A percentile compares a stretch with the other conserved stretches of the same genome.
Conservation (phyloP, 1,140 invertebrate genomes). For the Leguminivora glycinivorella region DNA sequence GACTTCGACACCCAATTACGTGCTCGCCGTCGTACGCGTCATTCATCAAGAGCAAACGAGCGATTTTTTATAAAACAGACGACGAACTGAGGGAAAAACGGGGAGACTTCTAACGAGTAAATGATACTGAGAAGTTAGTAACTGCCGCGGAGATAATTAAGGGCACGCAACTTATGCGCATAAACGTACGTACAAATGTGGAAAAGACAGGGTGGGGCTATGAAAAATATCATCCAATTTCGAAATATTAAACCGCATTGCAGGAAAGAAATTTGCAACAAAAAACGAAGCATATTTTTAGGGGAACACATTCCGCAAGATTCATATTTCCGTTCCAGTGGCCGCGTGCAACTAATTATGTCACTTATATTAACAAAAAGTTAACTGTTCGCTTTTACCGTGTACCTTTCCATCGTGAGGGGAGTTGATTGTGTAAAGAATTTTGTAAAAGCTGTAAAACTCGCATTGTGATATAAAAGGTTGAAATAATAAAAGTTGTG, state of each 20-base stretch:
- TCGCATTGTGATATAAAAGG: constrained; percentile 69
- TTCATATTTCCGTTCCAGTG: constrained; percentile 46
- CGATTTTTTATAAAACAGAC: constrained; percentile 57
- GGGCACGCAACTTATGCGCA: constrained; percentile 41
- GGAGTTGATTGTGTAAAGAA: constrained; percentile 70
- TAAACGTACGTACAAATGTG: neutral
- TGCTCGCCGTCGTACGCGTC: constrained; percentile 50
- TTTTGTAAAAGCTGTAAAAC: constrained; percentile 70
- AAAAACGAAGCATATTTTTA: constrained; percentile 32
- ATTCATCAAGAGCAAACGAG: constrained; percentile 70
- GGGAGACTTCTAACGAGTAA: constrained; percentile 38
- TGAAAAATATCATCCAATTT: neutral
- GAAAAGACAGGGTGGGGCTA: neutral
- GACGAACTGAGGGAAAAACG: constrained; percentile 43
- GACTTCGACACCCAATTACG: constrained; percentile 75
- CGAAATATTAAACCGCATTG: neutral
- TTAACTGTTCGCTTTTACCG: constrained; percentile 51
- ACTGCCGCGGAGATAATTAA: constrained; percentile 47
- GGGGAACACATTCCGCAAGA: constrained; percentile 38
- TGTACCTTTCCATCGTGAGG: constrained; percentile 43
- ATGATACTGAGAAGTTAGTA: constrained; percentile 39
- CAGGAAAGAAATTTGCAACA: constrained; percentile 16
- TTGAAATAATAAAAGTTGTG: constrained; percentile 67
- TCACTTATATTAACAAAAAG: constrained; percentile 60
- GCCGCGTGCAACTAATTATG: constrained; percentile 56